Evolutionary conservation across 2,888 invertebrate genomes (phyloP).

Genomic region (Ferrisia virgata): DNA sequence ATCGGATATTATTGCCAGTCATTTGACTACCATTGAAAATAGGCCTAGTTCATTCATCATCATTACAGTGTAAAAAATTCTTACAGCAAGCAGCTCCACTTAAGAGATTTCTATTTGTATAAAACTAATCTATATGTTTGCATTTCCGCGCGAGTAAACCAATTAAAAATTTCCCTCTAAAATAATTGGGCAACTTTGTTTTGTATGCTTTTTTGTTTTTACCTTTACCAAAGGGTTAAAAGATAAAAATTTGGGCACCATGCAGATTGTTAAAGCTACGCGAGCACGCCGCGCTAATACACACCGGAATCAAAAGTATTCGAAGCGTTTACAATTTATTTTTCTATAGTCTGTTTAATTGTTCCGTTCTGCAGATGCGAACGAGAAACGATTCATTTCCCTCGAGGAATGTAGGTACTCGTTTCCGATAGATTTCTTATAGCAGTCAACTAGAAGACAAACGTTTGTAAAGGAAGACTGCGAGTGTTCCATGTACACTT

Average conservation of each 20-base stretch:
- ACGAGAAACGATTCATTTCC: neutral
- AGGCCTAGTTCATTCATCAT: neutral
- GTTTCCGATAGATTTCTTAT: slow-evolving; percentile 5
- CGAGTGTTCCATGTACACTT: neutral
- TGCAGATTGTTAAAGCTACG: neutral
- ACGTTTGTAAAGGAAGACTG: neutral
- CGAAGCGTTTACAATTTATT: slow-evolving; percentile 11
- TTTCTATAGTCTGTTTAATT: neutral
- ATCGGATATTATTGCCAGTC: neutral
- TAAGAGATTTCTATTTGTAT: neutral
- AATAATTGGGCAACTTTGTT: neutral
- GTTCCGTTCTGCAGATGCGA: neutral
- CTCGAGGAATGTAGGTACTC: neutral
- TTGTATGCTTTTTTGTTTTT: too few relatives aligned
- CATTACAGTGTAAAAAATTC: neutral
- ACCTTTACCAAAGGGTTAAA: neutral
- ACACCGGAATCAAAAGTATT: neutral
- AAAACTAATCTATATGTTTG: neutral
- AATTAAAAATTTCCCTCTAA: neutral
- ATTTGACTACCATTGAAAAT: neutral
- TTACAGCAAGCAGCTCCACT: neutral
- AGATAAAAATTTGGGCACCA: neutral
- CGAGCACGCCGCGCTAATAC: neutral
- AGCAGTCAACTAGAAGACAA: neutral
- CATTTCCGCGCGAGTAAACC: neutral